A percentile compares a stretch with the other conserved stretches of the same genome.
Conservation (phyloP, 2,113 vertebrate species). For the Serilophus lunatus region DNA sequence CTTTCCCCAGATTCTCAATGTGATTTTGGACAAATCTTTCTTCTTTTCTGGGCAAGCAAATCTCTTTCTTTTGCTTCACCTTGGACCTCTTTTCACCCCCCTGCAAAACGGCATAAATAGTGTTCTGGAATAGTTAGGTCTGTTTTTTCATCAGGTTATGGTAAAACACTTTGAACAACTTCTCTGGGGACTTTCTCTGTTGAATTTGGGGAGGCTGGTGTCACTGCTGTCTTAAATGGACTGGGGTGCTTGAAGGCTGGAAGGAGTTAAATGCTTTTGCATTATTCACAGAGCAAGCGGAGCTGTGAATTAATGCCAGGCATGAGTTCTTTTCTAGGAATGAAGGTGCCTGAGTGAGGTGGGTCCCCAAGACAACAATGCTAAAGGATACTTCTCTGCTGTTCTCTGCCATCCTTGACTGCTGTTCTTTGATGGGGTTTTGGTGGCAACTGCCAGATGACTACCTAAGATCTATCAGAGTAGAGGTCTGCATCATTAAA, state of each 20-base stretch:
- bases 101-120: not conserved
- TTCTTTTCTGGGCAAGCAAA: not conserved
- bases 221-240: not conserved
- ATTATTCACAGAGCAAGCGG: not conserved
- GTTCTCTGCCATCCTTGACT: not conserved
- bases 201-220: not conserved
- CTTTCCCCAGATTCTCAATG: not conserved
- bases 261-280: not conserved
- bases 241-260: not conserved
- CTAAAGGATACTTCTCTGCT: not conserved
- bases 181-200: not conserved
- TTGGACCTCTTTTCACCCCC: not conserved
- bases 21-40: not conserved
- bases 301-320: not conserved
- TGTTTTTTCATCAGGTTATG: not conserved
- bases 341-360: not conserved
- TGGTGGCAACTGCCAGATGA: not conserved
- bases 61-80: not conserved
- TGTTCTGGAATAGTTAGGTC: not conserved
- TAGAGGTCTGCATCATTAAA: not conserved
- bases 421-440: not conserved
- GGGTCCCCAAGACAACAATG: fast-evolving
- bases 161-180: not conserved
- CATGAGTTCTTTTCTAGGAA: not conserved
- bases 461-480: not conserved